Conservation (phyloP, 2,113 vertebrate genomes). For the Grammomys surdaster region DNA sequence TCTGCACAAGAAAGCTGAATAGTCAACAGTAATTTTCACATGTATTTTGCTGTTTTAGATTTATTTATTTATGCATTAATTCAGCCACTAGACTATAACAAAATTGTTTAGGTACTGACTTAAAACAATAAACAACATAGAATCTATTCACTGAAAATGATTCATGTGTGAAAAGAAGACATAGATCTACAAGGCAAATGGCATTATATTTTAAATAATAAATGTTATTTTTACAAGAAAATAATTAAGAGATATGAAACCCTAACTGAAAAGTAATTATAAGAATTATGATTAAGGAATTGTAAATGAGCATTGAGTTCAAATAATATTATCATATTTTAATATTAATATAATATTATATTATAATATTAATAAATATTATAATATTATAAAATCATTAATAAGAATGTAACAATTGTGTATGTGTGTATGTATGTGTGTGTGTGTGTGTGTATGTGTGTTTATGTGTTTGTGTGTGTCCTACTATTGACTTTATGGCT, state of each 20-base stretch:
- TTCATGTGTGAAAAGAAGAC: background rate
- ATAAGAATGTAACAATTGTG: background rate
- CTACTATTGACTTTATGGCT: background rate
- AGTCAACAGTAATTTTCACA: background rate
- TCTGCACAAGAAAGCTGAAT: background rate
- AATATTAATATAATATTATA: too few species aligned
- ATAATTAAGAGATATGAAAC: background rate
- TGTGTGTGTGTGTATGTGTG: too few species aligned
- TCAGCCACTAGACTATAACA: background rate
- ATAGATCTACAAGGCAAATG: background rate
- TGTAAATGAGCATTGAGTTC: background rate
- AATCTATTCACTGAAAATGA: background rate
- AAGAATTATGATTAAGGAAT: background rate
- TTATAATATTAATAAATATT: too few species aligned
- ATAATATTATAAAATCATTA: too few species aligned
- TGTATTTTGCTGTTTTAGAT: background rate
- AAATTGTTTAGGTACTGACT: background rate
- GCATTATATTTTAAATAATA: background rate
- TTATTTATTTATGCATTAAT: constrained; percentile 50
- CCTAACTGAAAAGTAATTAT: background rate
- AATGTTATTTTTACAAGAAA: background rate
- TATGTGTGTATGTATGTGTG: too few species aligned
- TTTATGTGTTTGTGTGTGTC: too few species aligned
- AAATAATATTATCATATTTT: background rate
- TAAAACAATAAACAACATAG: constrained; percentile 29